phyloP scores from a whole-genome alignment of 2,113 vertebrate genomes.

The Cinclus cinclus region DNA sequence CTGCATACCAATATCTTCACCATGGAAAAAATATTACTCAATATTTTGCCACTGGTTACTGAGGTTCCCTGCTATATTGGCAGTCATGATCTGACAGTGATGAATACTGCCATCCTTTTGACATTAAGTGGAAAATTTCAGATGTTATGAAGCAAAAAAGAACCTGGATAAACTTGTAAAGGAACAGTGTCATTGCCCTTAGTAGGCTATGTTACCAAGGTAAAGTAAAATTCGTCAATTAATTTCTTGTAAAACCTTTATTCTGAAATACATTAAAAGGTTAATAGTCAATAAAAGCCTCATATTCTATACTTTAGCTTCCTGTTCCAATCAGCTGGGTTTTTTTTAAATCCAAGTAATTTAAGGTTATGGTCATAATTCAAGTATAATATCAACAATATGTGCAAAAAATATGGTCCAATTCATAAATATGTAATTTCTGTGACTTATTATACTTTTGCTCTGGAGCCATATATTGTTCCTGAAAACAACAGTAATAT shows the following conservation, averaged over 20 bases:
- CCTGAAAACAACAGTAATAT: background rate
- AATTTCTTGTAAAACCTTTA: background rate
- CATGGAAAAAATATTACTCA: background rate
- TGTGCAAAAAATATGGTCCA: background rate
- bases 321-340: background rate
- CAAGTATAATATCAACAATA: background rate
- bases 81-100: background rate
- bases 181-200: background rate
- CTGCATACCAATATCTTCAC: background rate
- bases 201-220: background rate
- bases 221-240: background rate
- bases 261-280: background rate
- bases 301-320: background rate
- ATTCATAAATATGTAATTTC: background rate
- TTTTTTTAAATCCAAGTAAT: background rate
- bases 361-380: background rate
- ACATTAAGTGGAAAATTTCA: background rate
- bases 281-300: background rate
- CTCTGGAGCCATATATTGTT: background rate
- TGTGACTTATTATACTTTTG: background rate
- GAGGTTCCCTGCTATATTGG: background rate
- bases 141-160: background rate
- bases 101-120: background rate
- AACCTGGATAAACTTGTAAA: background rate
- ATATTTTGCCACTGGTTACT: background rate